Conservation (phyloP, 1,140 invertebrate genomes). For the Ceratitis capitata region DNA sequence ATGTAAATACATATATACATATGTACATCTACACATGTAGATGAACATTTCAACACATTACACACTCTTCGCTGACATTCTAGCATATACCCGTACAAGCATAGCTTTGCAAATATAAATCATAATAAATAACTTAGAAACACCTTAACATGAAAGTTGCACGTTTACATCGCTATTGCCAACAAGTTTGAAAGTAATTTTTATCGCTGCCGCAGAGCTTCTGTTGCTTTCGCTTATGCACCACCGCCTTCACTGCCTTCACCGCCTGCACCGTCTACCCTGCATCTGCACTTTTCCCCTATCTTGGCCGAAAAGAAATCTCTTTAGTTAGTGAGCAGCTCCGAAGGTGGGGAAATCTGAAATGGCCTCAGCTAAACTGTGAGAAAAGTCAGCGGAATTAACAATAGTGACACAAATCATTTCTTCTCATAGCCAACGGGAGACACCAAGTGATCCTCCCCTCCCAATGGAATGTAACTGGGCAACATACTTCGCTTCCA, state of each 20-base stretch:
- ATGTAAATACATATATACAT: background rate
- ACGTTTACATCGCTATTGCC: conserved; percentile 34
- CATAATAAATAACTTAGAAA: conserved; percentile 43
- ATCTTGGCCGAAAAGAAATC: background rate
- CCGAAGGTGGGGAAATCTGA: background rate
- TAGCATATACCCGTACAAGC: background rate
- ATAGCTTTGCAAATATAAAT: conserved; percentile 38
- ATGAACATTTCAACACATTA: background rate
- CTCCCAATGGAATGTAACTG: too few relatives aligned
- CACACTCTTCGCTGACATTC: background rate
- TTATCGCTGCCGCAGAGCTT: conserved; percentile 44
- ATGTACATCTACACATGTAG: background rate
- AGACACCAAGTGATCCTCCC: too few relatives aligned
- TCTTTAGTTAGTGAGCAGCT: background rate
- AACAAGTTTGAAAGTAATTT: conserved; percentile 51
- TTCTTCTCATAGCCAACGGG: too few relatives aligned
- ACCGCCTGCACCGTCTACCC: background rate
- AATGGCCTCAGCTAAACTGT: background rate
- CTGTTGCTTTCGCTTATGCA: background rate
- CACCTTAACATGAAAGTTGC: conserved; percentile 37
- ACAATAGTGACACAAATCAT: too few relatives aligned
- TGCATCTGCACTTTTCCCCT: background rate
- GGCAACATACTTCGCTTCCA: too few relatives aligned
- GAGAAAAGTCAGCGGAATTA: too few relatives aligned
- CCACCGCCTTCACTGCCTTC: background rate